phyloP scores from a whole-genome alignment of 2,113 vertebrate genomes.

The Mirounga angustirostris region DNA sequence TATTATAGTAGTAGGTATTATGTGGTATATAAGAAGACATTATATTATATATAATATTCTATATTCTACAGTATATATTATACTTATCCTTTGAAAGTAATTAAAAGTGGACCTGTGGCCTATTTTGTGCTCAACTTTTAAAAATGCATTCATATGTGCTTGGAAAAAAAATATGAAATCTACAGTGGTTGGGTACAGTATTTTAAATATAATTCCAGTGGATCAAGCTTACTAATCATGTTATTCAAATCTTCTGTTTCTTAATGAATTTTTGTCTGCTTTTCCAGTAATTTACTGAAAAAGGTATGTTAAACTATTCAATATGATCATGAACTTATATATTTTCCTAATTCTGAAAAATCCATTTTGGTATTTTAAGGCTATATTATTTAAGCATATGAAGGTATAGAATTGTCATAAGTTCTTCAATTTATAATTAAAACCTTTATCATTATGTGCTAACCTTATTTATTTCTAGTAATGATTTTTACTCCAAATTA shows the following conservation, averaged over 20 bases:
- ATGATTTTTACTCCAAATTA: background rate
- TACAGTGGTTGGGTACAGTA: background rate
- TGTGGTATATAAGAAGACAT: background rate
- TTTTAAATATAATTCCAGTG: background rate
- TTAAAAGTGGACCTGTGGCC: background rate
- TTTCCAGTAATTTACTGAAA: background rate
- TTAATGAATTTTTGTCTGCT: background rate
- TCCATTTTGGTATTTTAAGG: background rate
- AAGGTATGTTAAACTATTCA: background rate
- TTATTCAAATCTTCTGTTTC: background rate
- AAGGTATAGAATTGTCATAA: background rate
- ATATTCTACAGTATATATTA: background rate
- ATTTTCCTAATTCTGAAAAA: background rate
- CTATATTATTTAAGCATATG: background rate
- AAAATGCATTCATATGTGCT: background rate
- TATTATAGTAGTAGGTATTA: background rate
- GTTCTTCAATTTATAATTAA: background rate
- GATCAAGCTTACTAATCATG: background rate
- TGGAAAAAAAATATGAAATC: background rate
- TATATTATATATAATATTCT: background rate
- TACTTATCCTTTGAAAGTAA: background rate
- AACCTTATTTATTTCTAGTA: background rate
- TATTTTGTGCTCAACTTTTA: background rate
- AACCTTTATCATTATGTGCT: background rate
- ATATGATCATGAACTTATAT: background rate